Conservation (phyloP, 1,140 invertebrate genomes). For the Pachyrhynchus sulphureomaculatus region DNA sequence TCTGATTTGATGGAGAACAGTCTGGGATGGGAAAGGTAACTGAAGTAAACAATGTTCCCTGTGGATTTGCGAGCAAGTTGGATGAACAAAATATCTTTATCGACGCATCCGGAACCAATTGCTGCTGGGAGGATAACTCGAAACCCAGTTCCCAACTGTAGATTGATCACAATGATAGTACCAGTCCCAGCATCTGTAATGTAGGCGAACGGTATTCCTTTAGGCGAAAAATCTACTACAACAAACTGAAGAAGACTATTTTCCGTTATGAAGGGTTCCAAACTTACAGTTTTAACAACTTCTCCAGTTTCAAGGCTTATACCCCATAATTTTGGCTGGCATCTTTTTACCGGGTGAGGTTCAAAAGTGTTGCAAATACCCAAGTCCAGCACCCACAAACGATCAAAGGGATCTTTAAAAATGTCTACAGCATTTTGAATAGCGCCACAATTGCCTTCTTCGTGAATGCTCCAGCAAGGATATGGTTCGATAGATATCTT, state of each 20-base stretch:
- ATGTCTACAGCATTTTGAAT: conserved; percentile 64
- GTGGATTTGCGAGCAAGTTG: conserved; percentile 54
- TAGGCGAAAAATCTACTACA: conserved; percentile 57
- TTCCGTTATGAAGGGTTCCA: conserved; percentile 55
- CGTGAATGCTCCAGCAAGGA: conserved; percentile 63
- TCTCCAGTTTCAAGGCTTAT: conserved; percentile 60
- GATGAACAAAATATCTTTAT: conserved; percentile 60
- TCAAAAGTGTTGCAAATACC: conserved; percentile 67
- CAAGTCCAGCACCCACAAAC: conserved; percentile 69
- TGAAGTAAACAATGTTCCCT: conserved; percentile 60
- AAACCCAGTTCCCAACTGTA: conserved; percentile 54
- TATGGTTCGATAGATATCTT: conserved; percentile 57
- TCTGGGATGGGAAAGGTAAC: conserved; percentile 57
- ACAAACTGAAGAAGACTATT: conserved; percentile 65
- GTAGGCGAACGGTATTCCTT: conserved; percentile 55
- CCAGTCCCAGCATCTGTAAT: conserved; percentile 60
- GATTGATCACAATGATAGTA: conserved; percentile 62
- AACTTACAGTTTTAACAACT: conserved; percentile 61
- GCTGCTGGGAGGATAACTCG: conserved; percentile 58
- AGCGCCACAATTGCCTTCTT: conserved; percentile 63
- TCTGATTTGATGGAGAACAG: conserved; percentile 59
- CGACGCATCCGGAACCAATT: conserved; percentile 46
- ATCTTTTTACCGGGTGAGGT: conserved; percentile 62
- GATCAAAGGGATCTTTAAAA: conserved; percentile 58
- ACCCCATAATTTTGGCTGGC: conserved; percentile 67